Evolutionary conservation across 2,888 invertebrate species (phyloP).

Genomic region (Hypolimnas misippus): DNA sequence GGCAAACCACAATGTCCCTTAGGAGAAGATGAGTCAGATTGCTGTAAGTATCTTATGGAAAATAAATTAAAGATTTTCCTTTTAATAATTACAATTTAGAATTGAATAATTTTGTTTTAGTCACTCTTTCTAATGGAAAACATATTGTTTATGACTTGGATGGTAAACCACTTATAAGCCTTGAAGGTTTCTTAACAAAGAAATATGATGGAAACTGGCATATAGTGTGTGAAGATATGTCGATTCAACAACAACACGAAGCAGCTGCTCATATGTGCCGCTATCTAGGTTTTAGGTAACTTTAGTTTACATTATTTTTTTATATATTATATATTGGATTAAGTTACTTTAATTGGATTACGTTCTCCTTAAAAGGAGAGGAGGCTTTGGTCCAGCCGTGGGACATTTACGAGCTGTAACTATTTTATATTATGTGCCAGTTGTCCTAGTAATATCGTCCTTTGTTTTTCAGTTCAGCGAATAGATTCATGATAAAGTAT

Average conservation of each 20-base stretch:
- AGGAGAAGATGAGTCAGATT: constrained; percentile 91
- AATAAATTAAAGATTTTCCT: not conserved
- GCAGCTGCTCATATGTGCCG: constrained; percentile 85
- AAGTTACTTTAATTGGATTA: too few species aligned
- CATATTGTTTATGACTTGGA: constrained; percentile 85
- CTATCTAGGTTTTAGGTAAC: constrained; percentile 87
- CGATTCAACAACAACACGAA: constrained; percentile 68
- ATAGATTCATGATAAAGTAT: constrained; percentile 66
- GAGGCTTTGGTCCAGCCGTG: too few species aligned
- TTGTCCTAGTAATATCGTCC: too few species aligned
- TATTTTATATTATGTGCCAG: too few species aligned
- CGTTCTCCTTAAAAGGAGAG: too few species aligned
- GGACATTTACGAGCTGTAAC: too few species aligned
- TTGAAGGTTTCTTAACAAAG: constrained; percentile 86
- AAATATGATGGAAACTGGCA: constrained; percentile 86
- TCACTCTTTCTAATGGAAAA: constrained; percentile 87
- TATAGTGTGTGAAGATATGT: constrained; percentile 83
- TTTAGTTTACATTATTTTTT: constrained; percentile 20
- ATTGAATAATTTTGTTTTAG: constrained; percentile 68
- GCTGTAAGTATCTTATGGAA: constrained; percentile 83
- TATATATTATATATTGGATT: too few species aligned
- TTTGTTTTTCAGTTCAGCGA: constrained; percentile 61
- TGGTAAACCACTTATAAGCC: constrained; percentile 83
- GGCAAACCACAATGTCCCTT: constrained; percentile 85
- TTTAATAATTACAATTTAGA: not conserved